These are phyloP conservation scores for Caenorhabditis remanei DNA, from an alignment of 1,140 invertebrate genomes.

Conservation along the genomic window DNA sequence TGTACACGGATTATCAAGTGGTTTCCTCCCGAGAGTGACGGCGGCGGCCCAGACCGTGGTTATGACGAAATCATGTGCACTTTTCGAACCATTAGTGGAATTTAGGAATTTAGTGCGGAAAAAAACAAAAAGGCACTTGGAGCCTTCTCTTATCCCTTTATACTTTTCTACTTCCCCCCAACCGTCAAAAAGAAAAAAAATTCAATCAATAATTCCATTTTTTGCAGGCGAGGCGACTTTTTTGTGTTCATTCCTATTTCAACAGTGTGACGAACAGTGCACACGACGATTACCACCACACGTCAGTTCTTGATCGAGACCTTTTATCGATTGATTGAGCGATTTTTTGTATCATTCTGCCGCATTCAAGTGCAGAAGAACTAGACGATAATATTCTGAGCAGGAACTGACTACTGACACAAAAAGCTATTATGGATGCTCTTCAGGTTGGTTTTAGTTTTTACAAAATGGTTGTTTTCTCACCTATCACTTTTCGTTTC, in stretches of 20 bases:
- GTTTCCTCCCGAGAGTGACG: constrained; percentile 41
- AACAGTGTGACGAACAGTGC: constrained; percentile 49
- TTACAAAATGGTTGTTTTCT: not conserved
- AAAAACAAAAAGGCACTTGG: not conserved
- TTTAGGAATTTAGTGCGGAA: not conserved
- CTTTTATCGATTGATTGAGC: constrained; percentile 15
- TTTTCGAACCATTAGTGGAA: constrained; percentile 32
- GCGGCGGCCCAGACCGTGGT: not conserved
- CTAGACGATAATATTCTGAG: constrained; percentile 12
- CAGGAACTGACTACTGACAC: constrained; percentile 9
- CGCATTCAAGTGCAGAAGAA: constrained; percentile 50
- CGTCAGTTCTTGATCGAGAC: constrained; percentile 53
- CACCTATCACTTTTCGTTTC: not conserved
- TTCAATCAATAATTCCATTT: constrained; percentile 13
- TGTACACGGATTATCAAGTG: constrained; percentile 52
- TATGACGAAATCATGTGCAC: constrained; percentile 27
- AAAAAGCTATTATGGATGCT: constrained; percentile 16
- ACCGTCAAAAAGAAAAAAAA: not conserved
- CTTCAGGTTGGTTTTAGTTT: constrained; percentile 29
- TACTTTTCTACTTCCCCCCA: not conserved
- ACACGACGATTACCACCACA: not conserved
- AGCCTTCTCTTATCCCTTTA: not conserved
- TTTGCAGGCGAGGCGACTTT: constrained; percentile 51
- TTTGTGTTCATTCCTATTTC: constrained; percentile 24
- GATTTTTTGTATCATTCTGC: constrained; percentile 52